phyloP scores from a whole-genome alignment of 2,888 invertebrate species.

The Isoperla grammatica region DNA sequence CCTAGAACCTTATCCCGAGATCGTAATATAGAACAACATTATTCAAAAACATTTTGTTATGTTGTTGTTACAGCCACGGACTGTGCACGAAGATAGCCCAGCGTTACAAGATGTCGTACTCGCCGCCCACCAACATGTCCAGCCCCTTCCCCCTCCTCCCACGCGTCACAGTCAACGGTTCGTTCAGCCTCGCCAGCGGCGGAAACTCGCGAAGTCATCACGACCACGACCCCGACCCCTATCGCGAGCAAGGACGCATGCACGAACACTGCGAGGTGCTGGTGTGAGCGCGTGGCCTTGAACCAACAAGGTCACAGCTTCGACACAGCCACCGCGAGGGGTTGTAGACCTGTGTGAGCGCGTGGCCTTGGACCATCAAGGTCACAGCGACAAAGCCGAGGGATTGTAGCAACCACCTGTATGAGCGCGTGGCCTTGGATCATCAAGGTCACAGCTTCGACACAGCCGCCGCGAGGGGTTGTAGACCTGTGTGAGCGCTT shows the following conservation, averaged over 20 bases:
- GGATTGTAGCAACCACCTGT: too few species aligned
- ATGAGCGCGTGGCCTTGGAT: too few species aligned
- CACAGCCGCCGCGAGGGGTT: too few species aligned
- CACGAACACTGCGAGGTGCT: too few species aligned
- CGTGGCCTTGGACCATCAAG: too few species aligned
- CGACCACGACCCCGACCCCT: constrained; percentile 2
- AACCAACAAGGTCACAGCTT: constrained; percentile 6
- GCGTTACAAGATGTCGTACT: constrained; percentile 47
- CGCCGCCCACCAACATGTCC: constrained; percentile 35
- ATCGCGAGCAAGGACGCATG: too few species aligned
- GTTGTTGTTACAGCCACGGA: constrained; percentile 46
- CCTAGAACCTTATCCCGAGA: too few species aligned
- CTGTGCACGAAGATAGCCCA: constrained; percentile 47
- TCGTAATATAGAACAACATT: too few species aligned
- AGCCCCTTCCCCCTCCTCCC: constrained; percentile 21
- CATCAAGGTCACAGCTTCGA: too few species aligned
- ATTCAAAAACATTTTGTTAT: too few species aligned
- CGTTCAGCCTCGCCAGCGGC: constrained; percentile 40
- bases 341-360: not conserved
- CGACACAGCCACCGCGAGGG: not conserved
- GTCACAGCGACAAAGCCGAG: too few species aligned
- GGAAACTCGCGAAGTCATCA: constrained; percentile 24
- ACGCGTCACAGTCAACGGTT: constrained; percentile 1
- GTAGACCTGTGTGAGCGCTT: too few species aligned
- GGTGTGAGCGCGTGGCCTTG: not conserved